Conservation (phyloP, 2,113 vertebrate species). For the Ictalurus furcatus region DNA sequence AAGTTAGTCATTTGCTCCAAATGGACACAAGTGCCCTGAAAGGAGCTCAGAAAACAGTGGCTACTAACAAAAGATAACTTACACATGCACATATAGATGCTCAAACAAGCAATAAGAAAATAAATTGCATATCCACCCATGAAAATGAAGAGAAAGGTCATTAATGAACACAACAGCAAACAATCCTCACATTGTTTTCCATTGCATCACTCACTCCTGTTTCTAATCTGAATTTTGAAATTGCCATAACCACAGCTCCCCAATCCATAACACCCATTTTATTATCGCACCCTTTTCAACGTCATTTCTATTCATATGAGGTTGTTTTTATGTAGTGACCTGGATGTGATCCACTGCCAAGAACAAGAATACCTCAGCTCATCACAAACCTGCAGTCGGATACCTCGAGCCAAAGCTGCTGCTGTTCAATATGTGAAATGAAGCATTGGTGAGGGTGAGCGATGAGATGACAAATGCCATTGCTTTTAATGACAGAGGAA, state of each 20-base stretch:
- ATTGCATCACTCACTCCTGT: constrained; percentile 45
- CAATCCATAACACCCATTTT: constrained; percentile 6
- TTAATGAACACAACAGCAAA: constrained; percentile 45
- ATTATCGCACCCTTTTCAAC: constrained; percentile 28
- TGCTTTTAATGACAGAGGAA: constrained; percentile 48
- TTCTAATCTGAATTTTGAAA: constrained; percentile 55
- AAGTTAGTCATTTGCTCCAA: constrained; percentile 57
- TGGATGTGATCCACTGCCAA: constrained; percentile 12
- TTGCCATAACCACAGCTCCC: constrained; percentile 28
- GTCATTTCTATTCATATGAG: constrained; percentile 5
- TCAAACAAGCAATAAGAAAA: constrained; percentile 48
- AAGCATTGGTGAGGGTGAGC: constrained; percentile 16
- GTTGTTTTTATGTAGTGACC: constrained; percentile 23
- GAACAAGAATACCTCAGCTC: constrained; percentile 36
- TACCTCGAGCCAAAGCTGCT: neutral
- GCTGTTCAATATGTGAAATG: constrained; percentile 50
- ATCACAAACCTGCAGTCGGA: constrained; percentile 22
- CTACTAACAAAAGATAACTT: constrained; percentile 57
- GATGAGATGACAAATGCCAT: constrained; percentile 50
- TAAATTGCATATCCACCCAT: constrained; percentile 58
- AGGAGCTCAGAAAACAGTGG: constrained; percentile 57
- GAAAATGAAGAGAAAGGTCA: constrained; percentile 58
- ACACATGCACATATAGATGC: constrained; percentile 33
- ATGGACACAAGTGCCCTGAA: constrained; percentile 57
- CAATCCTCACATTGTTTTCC: constrained; percentile 39